Conservation (phyloP, 2,113 vertebrate genomes). For the Meles meles region DNA sequence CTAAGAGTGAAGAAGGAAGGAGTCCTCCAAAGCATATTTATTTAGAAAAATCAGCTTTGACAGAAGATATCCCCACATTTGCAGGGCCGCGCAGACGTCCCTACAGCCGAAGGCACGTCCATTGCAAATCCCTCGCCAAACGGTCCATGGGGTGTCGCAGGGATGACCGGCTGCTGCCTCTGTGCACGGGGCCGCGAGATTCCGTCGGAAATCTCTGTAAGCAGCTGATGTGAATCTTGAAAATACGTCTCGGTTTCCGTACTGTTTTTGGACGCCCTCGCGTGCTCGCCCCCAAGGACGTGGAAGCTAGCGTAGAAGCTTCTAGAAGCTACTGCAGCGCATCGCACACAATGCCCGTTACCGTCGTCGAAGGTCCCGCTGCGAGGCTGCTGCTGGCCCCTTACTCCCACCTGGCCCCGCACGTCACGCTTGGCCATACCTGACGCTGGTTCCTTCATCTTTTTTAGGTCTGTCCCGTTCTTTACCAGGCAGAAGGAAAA, state of each 20-base stretch:
- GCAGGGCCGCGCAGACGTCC: conserved; percentile 2
- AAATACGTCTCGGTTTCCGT: background rate
- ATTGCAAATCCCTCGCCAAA: background rate
- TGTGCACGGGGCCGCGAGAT: background rate
- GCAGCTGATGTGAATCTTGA: fast-evolving
- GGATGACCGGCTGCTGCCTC: background rate
- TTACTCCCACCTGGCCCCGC: fast-evolving
- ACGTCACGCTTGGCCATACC: fast-evolving
- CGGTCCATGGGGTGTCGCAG: background rate
- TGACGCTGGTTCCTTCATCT: fast-evolving
- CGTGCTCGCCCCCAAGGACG: fast-evolving
- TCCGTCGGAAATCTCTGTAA: background rate
- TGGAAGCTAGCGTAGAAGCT: background rate
- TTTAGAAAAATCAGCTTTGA: background rate
- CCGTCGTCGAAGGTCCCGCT: fast-evolving
- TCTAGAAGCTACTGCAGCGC: fast-evolving
- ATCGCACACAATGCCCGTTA: fast-evolving
- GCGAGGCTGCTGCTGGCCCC: fast-evolving
- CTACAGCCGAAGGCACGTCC: conserved; percentile 48
- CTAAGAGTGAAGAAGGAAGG: background rate
- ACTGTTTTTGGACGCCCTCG: fast-evolving
- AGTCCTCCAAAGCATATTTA: background rate
- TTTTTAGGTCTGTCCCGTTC: background rate
- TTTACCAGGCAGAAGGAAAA: background rate
- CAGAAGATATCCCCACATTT: fast-evolving